phyloP scores from a whole-genome alignment of 37 sponge, comb jelly and placozoan species.

The Agelas oroides region DNA sequence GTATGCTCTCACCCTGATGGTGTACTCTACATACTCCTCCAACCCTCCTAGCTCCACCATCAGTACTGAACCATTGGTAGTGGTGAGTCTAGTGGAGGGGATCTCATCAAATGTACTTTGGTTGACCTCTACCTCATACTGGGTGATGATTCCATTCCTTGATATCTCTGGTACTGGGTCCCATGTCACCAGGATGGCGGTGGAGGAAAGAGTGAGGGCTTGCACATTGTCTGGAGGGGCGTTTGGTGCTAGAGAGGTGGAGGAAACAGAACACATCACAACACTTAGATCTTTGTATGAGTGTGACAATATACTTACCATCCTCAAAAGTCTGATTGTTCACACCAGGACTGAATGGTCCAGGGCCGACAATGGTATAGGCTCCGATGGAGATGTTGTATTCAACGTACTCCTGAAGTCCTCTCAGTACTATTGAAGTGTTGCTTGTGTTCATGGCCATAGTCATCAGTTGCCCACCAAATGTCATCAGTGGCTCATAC shows the following conservation, averaged over 20 bases:
- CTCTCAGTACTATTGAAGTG: too few relatives aligned
- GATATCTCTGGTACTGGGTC: conserved; percentile 2
- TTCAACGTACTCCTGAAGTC: too few relatives aligned
- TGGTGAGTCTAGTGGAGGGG: neutral
- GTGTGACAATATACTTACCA: neutral
- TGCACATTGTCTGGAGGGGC: conserved; percentile 38
- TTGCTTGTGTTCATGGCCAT: too few relatives aligned
- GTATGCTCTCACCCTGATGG: conserved; percentile 19
- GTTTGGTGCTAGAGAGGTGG: too few relatives aligned
- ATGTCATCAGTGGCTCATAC: too few relatives aligned
- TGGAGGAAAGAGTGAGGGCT: conserved; percentile 10
- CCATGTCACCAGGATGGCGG: conserved; percentile 31
- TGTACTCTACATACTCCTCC: conserved; percentile 20
- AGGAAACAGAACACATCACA: too few relatives aligned
- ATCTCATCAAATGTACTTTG: too few relatives aligned
- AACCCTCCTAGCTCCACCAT: neutral
- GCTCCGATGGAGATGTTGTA: too few relatives aligned
- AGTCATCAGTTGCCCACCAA: too few relatives aligned
- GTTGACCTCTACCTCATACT: conserved; percentile 19
- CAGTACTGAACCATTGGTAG: neutral
- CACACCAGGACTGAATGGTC: too few relatives aligned
- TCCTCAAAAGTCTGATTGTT: neutral
- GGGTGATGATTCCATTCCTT: conserved; percentile 48
- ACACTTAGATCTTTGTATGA: too few relatives aligned
- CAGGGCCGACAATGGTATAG: too few relatives aligned